Conservation (phyloP, 2,888 invertebrate genomes). For the Caenorhabditis becei region DNA sequence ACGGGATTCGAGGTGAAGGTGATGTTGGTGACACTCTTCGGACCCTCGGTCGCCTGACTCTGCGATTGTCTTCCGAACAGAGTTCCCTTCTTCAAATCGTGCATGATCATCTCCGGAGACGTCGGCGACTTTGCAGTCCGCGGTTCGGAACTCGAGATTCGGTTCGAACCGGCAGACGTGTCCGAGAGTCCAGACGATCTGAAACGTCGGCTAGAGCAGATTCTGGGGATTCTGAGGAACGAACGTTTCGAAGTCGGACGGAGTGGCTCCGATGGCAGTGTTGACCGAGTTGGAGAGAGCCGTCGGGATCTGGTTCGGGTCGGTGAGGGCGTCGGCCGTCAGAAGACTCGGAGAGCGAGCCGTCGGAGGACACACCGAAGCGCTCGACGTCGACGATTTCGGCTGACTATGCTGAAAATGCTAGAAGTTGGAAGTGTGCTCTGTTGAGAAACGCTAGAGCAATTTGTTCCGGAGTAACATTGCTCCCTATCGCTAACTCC, state of each 20-base stretch:
- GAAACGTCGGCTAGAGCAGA: conserved; percentile 3
- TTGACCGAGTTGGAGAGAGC: conserved; percentile 50
- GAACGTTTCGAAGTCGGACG: conserved; percentile 42
- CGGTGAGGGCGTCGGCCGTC: conserved; percentile 35
- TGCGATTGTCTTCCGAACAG: conserved; percentile 44
- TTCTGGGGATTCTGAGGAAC: not conserved
- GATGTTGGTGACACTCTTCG: conserved; percentile 32
- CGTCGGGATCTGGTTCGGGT: conserved; percentile 34
- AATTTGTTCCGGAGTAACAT: too few species aligned
- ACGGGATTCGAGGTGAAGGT: conserved; percentile 35
- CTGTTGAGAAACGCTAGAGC: too few species aligned
- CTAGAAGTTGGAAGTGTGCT: not conserved
- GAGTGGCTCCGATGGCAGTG: conserved; percentile 45
- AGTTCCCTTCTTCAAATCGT: conserved; percentile 44
- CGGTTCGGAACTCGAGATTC: conserved; percentile 32
- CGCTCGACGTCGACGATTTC: conserved; percentile 31
- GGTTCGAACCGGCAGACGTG: conserved; percentile 55
- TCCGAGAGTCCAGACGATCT: conserved; percentile 44
- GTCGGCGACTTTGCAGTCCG: conserved; percentile 36
- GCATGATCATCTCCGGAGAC: conserved; percentile 48
- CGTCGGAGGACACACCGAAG: conserved; percentile 46
- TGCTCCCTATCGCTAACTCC: too few species aligned
- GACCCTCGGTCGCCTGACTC: conserved; percentile 8
- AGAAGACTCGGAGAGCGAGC: conserved; percentile 45
- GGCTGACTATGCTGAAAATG: conserved; percentile 32